Base-by-base conservation (phyloP, 2,797 vertebrate species). In the Phyllotis vaccarum region DNA sequence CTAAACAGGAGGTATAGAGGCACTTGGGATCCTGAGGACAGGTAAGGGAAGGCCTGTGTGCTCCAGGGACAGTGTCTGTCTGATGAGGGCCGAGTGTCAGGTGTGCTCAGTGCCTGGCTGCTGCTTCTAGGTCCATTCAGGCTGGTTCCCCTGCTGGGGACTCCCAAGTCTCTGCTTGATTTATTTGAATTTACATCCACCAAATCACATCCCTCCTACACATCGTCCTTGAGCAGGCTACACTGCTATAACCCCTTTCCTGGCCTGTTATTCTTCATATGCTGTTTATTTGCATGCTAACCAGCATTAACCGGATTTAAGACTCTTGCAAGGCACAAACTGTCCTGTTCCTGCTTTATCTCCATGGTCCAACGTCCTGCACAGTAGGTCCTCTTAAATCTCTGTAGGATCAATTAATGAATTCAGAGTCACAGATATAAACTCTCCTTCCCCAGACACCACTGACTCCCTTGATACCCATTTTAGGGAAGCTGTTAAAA, bases 401-500 rank as follows among this genome's bases (percentile, higher is more conserved):
- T 90, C 70, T 87, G 95, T 46, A 19, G 58, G 82, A 86, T 85
- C 68, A 82, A 37, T 46, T 37, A 52, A 27, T 93, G 83, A 81
- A 43, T 92, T 96, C 82, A 91, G 56, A 92, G 74, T 64, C 52
- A 43, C 62, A 27, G 66, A 75, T 82, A 70, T 79, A 83, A 89
- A 74, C 40, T 88, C 27, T 76, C 75, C 64, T 95, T 92, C 40
- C 60, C 40, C 89, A 78, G 89, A 81, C 49, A 82, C 54, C 83
- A 58, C 34, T 40, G 52, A 93, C 12, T 97, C 86, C 79, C 46
- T 90, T 72, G 92, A 83, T 58, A 75, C 60, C 78, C 56, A 74
- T 88, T 91, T 89, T 95, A 93, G 91, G 86, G 93, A 95, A 64
- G 49, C 54, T 40, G 89, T 96, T 91, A 95, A 94, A 97, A 97